Base-by-base conservation (phyloP, 2,113 vertebrate genomes). In the Atractosteus spatula region DNA sequence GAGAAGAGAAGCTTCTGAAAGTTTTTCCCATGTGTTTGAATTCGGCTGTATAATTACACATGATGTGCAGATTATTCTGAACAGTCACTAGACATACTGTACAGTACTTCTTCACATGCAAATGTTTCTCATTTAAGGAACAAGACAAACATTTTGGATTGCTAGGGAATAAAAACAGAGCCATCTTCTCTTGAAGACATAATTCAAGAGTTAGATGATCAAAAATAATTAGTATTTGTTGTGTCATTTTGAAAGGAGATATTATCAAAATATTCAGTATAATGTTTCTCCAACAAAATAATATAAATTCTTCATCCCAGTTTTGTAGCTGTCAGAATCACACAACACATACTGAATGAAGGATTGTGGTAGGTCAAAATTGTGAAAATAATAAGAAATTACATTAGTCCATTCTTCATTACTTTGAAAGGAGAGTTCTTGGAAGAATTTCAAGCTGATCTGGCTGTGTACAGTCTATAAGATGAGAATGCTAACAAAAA, bases 41-140 rank as follows among this genome's bases (percentile, higher is more conserved):
- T 76, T 74, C 74, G 73, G 74, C 80, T 83, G 68, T 81, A 84
- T 83, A 83, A 90, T 91, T 84, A 88, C 85, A 80, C 83, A 76
- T 78, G 80, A 84, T 87, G 87, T 86, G 85, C 89, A 87, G 83
- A 84, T 89, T 89, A 74, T 65, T 66, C 66, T 29, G 61, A 54
- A 61, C 72, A 56, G 85, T 77, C 63, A 55, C 76, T 77, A 76
- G 83, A 72, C 75, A 79, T 80, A 67, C 80, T 83, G 88, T 85
- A 85, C 85, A 86, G 82, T 77, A 43, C 77, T 76, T 78, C 80
- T 81, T 78, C 74, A n/a, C n/a, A n/a, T n/a, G n/a, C n/a, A n/a
- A n/a, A n/a, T n/a, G n/a, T n/a, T 29, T 29, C 29, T 29, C 29
- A 29, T 29, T 29, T 29, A 75, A 61, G 69, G 59, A 43, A 78